Evolutionary conservation across 2,888 invertebrate species (phyloP), one percentile per base, ranked within the genome.

Genomic region (Maniola hyperantus): DNA sequence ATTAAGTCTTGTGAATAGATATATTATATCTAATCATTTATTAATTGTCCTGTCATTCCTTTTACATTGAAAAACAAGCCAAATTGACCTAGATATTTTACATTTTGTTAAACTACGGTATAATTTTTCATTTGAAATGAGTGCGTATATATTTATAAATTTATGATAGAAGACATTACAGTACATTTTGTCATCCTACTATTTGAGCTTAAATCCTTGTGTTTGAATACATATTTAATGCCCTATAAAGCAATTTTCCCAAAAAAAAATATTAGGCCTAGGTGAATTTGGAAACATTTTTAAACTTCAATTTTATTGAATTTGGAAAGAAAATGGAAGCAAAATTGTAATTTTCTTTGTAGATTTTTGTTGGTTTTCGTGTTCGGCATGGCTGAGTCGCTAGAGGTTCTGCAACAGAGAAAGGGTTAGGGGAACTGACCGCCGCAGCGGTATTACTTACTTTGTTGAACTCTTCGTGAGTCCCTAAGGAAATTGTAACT

Each of bases 391-490:
- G 48, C 51, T 63, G 67, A 73, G 53, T 60, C 67, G 10, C 73
- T 76, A 73, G 65, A 60, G 36, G 59, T 73, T 74, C 88, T 89
- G 91, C 65, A 87, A 90, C 87, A 88, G 72, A 88, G 75, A 80
- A 73, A 53, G 48, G n/a, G 62, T 75, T 75, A 74, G 72, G 71
- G 72, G 72, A 76, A 74, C 74, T 18, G 60, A 74, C 76, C 77
- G 75, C 76, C 70, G 66, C 18, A 73, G 75, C 76, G 76, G 76
- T 63, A 78, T 80, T 84, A 92, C 92, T 92, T 85, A 92, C 92
- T 89, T 91, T 70, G 78, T 91, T 85, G 88, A 90, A 91, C 90
- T 91, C 92, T 84, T 88, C 88, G 81, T 81, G 91, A 91, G 90
- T 83, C 83, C 91, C 88, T 84, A 86, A 77, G 82, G 92, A 89